Conservation (phyloP, 2,888 invertebrate species). For the Parnassius orleans region DNA sequence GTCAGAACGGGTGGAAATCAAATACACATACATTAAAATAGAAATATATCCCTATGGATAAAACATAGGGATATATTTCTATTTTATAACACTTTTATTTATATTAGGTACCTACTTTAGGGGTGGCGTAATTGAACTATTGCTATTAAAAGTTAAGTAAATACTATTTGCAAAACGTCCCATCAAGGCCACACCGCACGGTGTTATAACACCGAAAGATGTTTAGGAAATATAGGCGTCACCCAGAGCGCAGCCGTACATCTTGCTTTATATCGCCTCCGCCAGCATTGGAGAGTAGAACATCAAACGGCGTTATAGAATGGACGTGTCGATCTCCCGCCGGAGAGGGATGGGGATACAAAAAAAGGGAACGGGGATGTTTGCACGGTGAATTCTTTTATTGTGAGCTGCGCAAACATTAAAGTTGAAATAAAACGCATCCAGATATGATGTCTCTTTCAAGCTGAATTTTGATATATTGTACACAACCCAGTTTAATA, state of each 20-base stretch:
- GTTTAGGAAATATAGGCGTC: constrained; percentile 80
- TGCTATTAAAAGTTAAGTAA: constrained; percentile 4
- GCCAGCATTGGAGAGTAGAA: constrained; percentile 81
- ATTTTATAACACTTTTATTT: too few relatives aligned
- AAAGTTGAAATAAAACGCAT: constrained; percentile 35
- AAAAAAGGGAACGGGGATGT: constrained; percentile 57
- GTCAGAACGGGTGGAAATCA: too few relatives aligned
- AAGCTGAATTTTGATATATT: too few relatives aligned
- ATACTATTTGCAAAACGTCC: constrained; percentile 43
- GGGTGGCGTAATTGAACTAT: too few relatives aligned
- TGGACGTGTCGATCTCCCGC: constrained; percentile 71
- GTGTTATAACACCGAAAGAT: constrained; percentile 74
- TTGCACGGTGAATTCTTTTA: constrained; percentile 71
- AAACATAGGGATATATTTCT: too few relatives aligned
- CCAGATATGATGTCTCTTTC: too few relatives aligned
- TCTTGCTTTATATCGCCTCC: constrained; percentile 73
- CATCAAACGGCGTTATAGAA: constrained; percentile 79
- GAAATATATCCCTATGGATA: too few relatives aligned
- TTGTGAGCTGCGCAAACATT: constrained; percentile 70
- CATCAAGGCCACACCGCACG: constrained; percentile 65
- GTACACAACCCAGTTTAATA: too few relatives aligned
- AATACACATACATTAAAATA: too few relatives aligned
- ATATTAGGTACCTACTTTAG: too few relatives aligned
- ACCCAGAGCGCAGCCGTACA: constrained; percentile 79
- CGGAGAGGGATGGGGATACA: constrained; percentile 58